Conservation (phyloP, 2,113 vertebrate species). For the Boleophthalmus pectinirostris region DNA sequence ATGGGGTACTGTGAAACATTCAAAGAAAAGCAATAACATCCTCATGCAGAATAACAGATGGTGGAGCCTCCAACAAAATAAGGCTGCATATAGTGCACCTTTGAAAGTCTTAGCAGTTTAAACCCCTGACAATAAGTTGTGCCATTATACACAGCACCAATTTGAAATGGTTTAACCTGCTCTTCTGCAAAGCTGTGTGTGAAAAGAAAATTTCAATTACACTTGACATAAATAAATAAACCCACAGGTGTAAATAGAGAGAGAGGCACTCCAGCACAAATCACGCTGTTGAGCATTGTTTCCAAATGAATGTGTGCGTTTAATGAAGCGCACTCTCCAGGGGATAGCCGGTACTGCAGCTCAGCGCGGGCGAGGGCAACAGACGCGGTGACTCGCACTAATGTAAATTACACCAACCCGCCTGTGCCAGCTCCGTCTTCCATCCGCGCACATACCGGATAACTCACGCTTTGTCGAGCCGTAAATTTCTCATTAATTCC, state of each 20-base stretch:
- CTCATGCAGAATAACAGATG: too few relatives aligned
- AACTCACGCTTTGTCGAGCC: slow-evolving; percentile 74
- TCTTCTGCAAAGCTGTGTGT: not conserved
- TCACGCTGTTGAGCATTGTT: slow-evolving; percentile 8
- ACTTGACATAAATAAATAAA: not conserved
- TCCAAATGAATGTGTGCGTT: slow-evolving; percentile 37
- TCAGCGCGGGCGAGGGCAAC: slow-evolving; percentile 16
- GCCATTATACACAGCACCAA: too few relatives aligned
- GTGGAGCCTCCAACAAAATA: not conserved
- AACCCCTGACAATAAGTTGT: too few relatives aligned
- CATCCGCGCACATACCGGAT: slow-evolving; percentile 55
- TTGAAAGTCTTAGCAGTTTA: too few relatives aligned
- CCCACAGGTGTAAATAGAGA: not conserved
- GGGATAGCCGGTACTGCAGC: slow-evolving; percentile 8
- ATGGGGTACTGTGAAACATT: too few relatives aligned
- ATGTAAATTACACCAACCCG: slow-evolving; percentile 70
- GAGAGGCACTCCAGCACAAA: not conserved
- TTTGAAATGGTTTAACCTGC: not conserved
- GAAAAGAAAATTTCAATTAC: not conserved
- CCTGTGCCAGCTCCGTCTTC: slow-evolving; percentile 31
- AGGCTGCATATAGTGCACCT: too few relatives aligned
- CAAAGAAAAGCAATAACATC: too few relatives aligned
- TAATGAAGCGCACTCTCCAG: slow-evolving; percentile 34
- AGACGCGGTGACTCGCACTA: slow-evolving; percentile 63
- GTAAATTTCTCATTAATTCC: slow-evolving; percentile 76